These are phyloP conservation scores for Drosophila mimetica DNA, from an alignment of 2,888 invertebrate genomes.

Conservation along the genomic window DNA sequence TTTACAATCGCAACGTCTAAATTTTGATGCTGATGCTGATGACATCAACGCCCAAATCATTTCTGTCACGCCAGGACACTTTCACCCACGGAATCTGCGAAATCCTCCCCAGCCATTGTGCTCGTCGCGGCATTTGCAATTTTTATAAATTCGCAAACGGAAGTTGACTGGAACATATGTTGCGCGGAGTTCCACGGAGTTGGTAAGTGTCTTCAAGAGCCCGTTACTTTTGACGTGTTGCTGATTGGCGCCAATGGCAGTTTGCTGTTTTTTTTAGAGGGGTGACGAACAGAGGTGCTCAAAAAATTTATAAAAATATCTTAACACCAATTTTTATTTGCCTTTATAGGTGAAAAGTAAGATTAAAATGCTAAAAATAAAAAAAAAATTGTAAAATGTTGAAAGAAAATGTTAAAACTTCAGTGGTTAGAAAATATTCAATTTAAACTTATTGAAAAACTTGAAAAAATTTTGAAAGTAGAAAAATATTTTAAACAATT, in stretches of 20 bases:
- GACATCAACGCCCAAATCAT: conserved; percentile 66
- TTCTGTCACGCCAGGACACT: conserved; percentile 58
- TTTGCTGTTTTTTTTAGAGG: conserved; percentile 1
- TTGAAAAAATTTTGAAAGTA: no score
- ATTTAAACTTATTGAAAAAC: no score
- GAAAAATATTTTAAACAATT: no score
- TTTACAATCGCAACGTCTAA: conserved; percentile 42
- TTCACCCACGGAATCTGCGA: conserved; percentile 42
- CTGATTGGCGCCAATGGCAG: conserved; percentile 63
- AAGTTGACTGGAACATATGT: conserved; percentile 73
- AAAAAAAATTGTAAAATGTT: no score
- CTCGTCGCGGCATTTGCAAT: conserved; percentile 63
- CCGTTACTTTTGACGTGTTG: conserved; percentile 62
- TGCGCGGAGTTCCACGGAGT: conserved; percentile 22
- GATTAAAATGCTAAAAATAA: no score
- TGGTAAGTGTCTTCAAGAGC: conserved; percentile 36
- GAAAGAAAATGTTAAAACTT: no score
- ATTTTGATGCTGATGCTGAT: conserved; percentile 57
- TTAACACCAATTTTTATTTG: no score
- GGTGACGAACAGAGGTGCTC: conserved; percentile 2
- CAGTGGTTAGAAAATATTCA: no score
- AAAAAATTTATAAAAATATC: neutral
- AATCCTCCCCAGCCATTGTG: conserved; percentile 38
- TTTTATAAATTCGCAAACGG: conserved; percentile 69
- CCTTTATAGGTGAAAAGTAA: no score